A percentile compares a stretch with the other conserved stretches of the same genome.
phyloP scores from a whole-genome alignment of 2,888 invertebrate species.

The Troides helena region DNA sequence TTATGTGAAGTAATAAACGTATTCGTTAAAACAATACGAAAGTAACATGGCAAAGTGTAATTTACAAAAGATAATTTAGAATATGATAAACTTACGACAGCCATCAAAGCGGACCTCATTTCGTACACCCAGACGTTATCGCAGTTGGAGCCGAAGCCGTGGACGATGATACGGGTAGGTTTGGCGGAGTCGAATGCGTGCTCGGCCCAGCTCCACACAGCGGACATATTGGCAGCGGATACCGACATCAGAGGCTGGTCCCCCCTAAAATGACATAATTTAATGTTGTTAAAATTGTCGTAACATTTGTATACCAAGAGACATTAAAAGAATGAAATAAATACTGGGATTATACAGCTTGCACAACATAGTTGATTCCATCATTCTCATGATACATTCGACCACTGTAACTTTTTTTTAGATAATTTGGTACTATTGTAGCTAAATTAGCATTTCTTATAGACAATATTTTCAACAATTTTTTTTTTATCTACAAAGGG shows the following conservation, averaged over 20 bases:
- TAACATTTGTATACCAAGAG: no score
- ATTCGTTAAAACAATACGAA: not conserved
- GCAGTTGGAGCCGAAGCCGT: conserved; percentile 96
- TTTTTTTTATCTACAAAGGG: no score
- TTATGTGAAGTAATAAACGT: not conserved
- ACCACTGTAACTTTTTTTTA: no score
- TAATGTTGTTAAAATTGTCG: not conserved
- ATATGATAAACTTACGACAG: conserved; percentile 80
- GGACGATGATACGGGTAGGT: conserved; percentile 91
- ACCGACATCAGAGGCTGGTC: conserved; percentile 85
- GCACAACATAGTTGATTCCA: no score
- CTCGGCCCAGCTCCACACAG: conserved; percentile 83
- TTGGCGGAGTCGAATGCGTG: conserved; percentile 83
- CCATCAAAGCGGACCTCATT: conserved; percentile 94
- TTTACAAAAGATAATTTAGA: not conserved
- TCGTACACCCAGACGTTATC: conserved; percentile 96
- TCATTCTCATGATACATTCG: no score
- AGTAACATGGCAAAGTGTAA: not conserved
- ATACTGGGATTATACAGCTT: no score
- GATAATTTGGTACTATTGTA: no score
- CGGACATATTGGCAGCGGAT: conserved; percentile 86
- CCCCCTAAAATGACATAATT: conserved; percentile 60
- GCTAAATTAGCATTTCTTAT: no score
- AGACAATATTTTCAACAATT: no score
- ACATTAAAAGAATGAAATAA: no score